Conservation (phyloP, 2,797 vertebrate genomes). For the Argya squamiceps region DNA sequence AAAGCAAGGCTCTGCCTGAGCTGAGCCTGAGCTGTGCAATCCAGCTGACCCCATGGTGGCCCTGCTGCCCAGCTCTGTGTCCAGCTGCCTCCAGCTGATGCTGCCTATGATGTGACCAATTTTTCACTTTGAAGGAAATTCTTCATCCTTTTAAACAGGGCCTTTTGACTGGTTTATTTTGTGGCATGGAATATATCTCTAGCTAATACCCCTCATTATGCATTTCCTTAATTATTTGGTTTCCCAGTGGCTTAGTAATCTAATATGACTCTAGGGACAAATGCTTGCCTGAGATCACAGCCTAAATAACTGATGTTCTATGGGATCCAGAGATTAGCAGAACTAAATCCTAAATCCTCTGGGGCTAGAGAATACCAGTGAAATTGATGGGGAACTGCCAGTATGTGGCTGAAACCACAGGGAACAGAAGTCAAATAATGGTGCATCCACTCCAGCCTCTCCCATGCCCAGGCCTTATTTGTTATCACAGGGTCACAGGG, state of each 20-base stretch:
- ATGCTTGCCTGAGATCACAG: constrained; percentile 16
- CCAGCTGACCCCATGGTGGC: rapidly evolving
- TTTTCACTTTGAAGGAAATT: neutral
- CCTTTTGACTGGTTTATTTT: neutral
- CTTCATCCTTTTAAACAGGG: neutral
- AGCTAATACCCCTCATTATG: neutral
- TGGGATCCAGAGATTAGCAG: constrained; percentile 26
- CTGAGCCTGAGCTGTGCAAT: neutral
- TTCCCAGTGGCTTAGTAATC: constrained; percentile 12
- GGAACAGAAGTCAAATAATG: neutral
- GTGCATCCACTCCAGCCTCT: neutral
- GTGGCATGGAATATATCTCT: neutral
- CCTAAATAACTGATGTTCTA: constrained; percentile 4
- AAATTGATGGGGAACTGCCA: neutral
- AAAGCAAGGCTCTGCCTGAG: neutral
- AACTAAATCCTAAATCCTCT: constrained; percentile 11
- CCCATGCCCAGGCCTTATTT: neutral
- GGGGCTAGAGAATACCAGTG: neutral
- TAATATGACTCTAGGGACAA: constrained; percentile 17
- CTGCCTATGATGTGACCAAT: neutral
- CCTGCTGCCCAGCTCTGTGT: neutral
- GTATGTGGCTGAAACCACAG: neutral
- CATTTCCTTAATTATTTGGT: constrained; percentile 51
- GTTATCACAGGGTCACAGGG: neutral
- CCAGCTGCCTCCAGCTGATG: neutral